Evolutionary conservation across 2,113 vertebrate species (phyloP), one percentile per base, ranked within the genome.

Genomic region (Anhinga anhinga): DNA sequence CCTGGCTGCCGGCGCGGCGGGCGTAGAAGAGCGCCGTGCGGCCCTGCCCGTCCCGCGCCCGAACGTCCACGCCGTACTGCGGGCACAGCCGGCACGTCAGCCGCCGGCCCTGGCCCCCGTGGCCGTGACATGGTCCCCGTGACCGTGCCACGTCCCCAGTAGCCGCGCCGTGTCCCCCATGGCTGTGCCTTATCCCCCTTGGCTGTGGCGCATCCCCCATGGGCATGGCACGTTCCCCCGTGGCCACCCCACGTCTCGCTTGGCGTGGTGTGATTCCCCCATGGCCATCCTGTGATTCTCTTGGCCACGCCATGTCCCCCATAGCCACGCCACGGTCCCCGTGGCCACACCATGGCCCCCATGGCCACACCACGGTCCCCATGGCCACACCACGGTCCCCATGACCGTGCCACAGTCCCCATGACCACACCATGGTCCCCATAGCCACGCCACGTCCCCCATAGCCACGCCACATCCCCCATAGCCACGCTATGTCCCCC

Each of bases 21-120:
- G n/a, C n/a, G 69, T 99, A 97, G 88, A 98, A 98, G 52, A 99
- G 97, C 10, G 99, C 98, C 0, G 99, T 99, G 97, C 98, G 99
- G 55, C 99, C 99, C 52, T 98, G 98, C n/a, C 86, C 98, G 40
- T 99, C 99, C 32, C 98, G 98, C 7, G 98, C 98, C 40, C 98
- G 98, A 52, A 99, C 99, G 13, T 99, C 99, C 13, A 98, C 98
- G 23, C 99, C 99, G 20, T 99, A 99, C 99, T 99, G 96, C 6
- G 19, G 81, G 53, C n/a, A 82, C 22, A 9, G 40, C 13, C 4
- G 0, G 6, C 5, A 1, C 4, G 13, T 61, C 66, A 42, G 50
- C 20, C 3, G 3, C 34, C 66, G 5, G 19, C 55, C 32, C 55
- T 21, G 55, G 55, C 8, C 40, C 62, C 29, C 20, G 32, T 3